Evolutionary conservation across 1,140 invertebrate species (phyloP), one percentile per base, ranked within the genome.

Genomic region (Steinernema khuongi): DNA sequence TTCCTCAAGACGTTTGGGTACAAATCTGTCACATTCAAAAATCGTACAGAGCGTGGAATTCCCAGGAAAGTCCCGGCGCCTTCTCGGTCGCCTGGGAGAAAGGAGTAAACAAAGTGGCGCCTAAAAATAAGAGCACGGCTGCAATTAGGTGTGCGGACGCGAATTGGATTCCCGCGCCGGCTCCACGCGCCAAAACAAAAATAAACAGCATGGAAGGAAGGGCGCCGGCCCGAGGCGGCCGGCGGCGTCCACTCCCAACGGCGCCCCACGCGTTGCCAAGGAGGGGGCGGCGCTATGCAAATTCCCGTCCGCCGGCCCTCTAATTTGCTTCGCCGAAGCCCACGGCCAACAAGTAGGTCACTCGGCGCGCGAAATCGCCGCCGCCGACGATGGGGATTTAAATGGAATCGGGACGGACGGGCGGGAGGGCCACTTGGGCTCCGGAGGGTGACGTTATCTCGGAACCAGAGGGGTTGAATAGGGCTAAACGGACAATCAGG

Each of bases 311-410:
- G 50, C 26, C 50, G 50, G 50, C 11, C 50, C 50, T 60, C 36
- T 60, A 60, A 60, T 60, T 60, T 60, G 50, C 50, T 60, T 7
- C 50, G 19, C 2, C 22, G 50, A 60, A 60, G 50, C 50, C 50
- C 50, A 17, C 50, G 4, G 50, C 50, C 50, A 60, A 60, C 50
- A 60, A 60, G 50, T 60, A 22, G 50, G 50, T 60, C 50, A 60
- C 50, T 60, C 50, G 50, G 50, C 50, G 50, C 50, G 50, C 50
- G 22, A 60, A 60, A 26, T 60, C 50, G 50, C 50, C 50, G 50
- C 4, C 50, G 50, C 7, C 36, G 50, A 26, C 7, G 50, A 26
- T 22, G 7, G 50, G 50, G 50, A 60, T 60, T 60, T n/a, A 60
- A 60, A 60, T 60, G 50, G 50, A 60, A n/a, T 60, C 22, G 7